phyloP scores from a whole-genome alignment of 2,888 invertebrate genomes.

The Chesias legatella region DNA sequence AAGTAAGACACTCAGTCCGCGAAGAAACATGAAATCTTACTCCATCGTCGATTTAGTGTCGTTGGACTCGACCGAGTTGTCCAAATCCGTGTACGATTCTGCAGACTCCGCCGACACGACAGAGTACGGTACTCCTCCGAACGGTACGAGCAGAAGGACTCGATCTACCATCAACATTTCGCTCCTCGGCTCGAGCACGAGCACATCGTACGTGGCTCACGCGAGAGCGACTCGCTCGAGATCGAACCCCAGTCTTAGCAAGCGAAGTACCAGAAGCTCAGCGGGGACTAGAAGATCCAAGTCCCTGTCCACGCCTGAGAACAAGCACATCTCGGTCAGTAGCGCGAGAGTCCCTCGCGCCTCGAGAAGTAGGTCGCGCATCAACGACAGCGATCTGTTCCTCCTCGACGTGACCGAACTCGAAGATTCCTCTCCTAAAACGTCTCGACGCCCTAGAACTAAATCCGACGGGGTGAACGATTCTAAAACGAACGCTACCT shows the following conservation, averaged over 20 bases:
- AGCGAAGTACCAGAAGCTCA: slow-evolving; percentile 21
- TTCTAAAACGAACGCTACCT: slow-evolving; percentile 1
- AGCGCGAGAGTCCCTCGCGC: slow-evolving; percentile 44
- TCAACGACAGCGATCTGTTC: slow-evolving; percentile 50
- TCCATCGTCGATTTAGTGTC: slow-evolving; percentile 67
- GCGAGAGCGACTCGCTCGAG: slow-evolving; percentile 18
- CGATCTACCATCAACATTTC: slow-evolving; percentile 40
- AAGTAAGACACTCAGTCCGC: slow-evolving; percentile 41
- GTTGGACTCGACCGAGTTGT: slow-evolving; percentile 41
- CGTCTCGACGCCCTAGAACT: slow-evolving; percentile 36
- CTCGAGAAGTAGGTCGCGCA: slow-evolving; percentile 47
- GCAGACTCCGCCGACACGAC: slow-evolving; percentile 37
- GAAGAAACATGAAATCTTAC: slow-evolving; percentile 49
- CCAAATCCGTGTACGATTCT: slow-evolving; percentile 49
- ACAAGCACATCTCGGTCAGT: slow-evolving; percentile 41
- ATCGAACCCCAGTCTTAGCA: slow-evolving; percentile 21
- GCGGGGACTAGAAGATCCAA: slow-evolving; percentile 34
- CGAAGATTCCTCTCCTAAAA: slow-evolving; percentile 42
- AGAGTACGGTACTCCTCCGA: slow-evolving; percentile 43
- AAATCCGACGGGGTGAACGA: slow-evolving; percentile 17
- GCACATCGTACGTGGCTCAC: slow-evolving; percentile 48
- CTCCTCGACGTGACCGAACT: slow-evolving; percentile 37
- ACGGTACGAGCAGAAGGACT: slow-evolving; percentile 31
- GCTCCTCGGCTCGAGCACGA: slow-evolving; percentile 50
- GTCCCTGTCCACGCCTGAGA: slow-evolving; percentile 46